Base-by-base conservation (phyloP, 2,113 vertebrate species). In the Psittacara wagleri region DNA sequence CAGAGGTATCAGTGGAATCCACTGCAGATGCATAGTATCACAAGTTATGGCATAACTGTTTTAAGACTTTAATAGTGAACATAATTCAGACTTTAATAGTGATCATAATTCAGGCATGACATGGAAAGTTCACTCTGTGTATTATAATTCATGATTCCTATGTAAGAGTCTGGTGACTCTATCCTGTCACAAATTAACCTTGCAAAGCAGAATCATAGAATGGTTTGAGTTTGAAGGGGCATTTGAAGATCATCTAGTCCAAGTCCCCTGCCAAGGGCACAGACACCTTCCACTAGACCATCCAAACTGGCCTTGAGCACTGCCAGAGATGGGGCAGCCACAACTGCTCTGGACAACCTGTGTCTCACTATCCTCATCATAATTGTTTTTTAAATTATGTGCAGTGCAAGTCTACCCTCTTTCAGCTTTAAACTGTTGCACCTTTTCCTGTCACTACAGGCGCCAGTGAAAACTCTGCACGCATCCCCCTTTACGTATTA, bases 311-410 rank as follows among this genome's bases (percentile, higher is more conserved):
- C 27, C 52, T 81, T 43, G n/a, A 66, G n/a, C 9, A 11, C n/a
- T 75, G 43, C 31, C 16, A 33, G 6, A 2, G 19, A 22, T 51
- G 62, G 25, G 9, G 13, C 37, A 79, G 51, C 33, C 43, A 29
- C 9, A 41, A 10, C n/a, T 62, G 68, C 23, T n/a, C 37, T 44
- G 31, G 35, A 35, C 31, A 87, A 6, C 13, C 37, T 83, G 8
- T 63, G 31, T 22, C 44, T 33, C 51, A 49, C 28, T 17, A 35
- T 55, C 27, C 25, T 83, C 1, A 1, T n/a, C 0, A 0, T 59
- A 31, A 81, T 9, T 8, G 9, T 33, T 77, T 29, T 25, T 66
- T 49, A 27, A 35, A 43, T 77, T 51, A 43, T 4, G 5, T 27
- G 33, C 29, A 33, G 15, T 44, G 11, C 35, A 59, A 78, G 31